These are phyloP conservation scores for Alosa sapidissima DNA, from an alignment of 2,797 vertebrate species.

Conservation along the genomic window DNA sequence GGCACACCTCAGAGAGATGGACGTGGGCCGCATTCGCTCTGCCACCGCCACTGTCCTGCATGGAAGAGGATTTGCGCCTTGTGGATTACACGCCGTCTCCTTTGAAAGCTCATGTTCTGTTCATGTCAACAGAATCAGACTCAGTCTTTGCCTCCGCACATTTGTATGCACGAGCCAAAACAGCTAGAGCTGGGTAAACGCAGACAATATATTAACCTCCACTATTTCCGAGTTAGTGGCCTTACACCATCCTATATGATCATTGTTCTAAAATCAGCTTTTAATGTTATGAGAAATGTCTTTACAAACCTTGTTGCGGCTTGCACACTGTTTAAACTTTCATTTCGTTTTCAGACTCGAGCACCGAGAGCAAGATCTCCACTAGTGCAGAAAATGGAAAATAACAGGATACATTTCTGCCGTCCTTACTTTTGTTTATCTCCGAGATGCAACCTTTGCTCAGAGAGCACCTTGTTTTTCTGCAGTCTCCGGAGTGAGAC, in stretches of 20 bases:
- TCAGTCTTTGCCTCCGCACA: neutral
- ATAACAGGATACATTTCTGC: slow-evolving; percentile 13
- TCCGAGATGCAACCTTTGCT: slow-evolving; percentile 13
- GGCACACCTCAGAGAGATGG: neutral
- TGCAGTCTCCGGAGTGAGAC: neutral
- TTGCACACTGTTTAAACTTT: neutral
- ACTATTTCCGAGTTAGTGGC: neutral
- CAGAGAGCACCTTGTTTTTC: neutral
- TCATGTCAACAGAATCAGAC: neutral
- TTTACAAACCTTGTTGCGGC: neutral
- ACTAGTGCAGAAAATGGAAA: slow-evolving; percentile 20
- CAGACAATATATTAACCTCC: neutral
- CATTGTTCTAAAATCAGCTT: neutral
- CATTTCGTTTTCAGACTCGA: neutral
- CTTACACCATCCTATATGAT: neutral
- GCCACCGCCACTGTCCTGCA: neutral
- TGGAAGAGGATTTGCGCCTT: neutral
- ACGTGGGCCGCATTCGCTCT: neutral
- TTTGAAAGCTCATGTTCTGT: neutral
- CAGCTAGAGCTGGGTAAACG: neutral
- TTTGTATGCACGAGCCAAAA: neutral
- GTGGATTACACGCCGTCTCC: slow-evolving; percentile 3
- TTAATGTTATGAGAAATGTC: neutral
- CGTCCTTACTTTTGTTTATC: neutral
- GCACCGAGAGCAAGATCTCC: neutral